phyloP scores from a whole-genome alignment of 2,888 invertebrate genomes.

The Agrochola litura region DNA sequence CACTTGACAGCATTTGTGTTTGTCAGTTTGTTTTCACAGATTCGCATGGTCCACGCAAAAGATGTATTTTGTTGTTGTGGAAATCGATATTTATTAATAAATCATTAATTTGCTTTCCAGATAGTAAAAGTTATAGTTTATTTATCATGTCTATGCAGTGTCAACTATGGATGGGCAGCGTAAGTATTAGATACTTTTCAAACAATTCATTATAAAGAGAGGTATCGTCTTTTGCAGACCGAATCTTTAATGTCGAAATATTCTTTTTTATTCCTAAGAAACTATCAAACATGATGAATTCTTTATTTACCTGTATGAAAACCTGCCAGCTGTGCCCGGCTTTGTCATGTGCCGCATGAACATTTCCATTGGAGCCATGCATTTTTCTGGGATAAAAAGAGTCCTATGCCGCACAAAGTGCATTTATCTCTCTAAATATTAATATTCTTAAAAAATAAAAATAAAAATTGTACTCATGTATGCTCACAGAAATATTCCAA shows the following conservation, averaged over 20 bases:
- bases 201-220: background rate
- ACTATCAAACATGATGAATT: background rate
- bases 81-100: background rate
- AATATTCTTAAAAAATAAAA: no score
- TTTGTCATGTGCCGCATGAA: background rate
- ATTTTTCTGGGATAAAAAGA: background rate
- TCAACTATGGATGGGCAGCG: constrained; percentile 98
- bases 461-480: background rate
- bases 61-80: constrained; percentile 16
- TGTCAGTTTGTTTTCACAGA: background rate
- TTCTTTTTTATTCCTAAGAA: background rate
- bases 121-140: constrained; percentile 1
- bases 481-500: background rate
- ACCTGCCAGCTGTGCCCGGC: background rate
- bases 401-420: background rate
- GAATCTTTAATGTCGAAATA: background rate
- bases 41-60: background rate
- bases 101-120: background rate
- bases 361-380: background rate
- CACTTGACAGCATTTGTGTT: no score
- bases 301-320: background rate
- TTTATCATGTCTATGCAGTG: constrained; percentile 91
- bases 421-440: background rate
- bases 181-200: constrained; percentile 85
- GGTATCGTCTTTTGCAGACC: background rate